Conservation (phyloP, 1,140 invertebrate genomes). For the Pentalonia nigronervosa region DNA sequence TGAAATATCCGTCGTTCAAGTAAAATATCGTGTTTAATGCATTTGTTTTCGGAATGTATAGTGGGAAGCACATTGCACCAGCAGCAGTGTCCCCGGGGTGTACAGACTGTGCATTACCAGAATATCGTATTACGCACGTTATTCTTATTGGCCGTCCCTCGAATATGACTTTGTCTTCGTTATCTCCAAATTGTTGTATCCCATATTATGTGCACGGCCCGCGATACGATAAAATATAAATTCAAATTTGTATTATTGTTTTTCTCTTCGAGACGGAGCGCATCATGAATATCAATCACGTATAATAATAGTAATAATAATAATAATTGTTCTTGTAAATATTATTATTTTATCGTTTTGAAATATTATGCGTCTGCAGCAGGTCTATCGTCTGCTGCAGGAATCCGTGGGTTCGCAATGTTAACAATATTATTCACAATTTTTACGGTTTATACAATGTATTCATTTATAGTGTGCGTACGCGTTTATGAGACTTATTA, state of each 20-base stretch:
- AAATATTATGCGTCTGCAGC: neutral
- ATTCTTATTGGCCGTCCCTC: neutral
- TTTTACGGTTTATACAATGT: neutral
- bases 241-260: neutral
- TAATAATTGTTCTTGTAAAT: neutral
- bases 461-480: neutral
- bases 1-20: conserved; percentile 23
- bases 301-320: neutral
- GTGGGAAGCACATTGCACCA: neutral
- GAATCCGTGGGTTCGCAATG: neutral
- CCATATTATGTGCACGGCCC: no score
- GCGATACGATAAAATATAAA: neutral
- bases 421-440: neutral
- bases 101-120: conserved; percentile 2
- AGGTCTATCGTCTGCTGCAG: no score
- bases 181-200: neutral
- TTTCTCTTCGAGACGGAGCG: neutral
- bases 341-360: neutral
- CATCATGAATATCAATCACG: neutral
- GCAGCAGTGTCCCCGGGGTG: conserved; percentile 26
- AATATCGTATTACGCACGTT: conserved; percentile 46
- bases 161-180: neutral
- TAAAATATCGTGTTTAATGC: conserved; percentile 31
- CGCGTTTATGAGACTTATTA: neutral
- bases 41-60: conserved; percentile 28